Evolutionary conservation across 2,797 vertebrate genomes (phyloP).

Genomic region (Macroramphosus scolopax): DNA sequence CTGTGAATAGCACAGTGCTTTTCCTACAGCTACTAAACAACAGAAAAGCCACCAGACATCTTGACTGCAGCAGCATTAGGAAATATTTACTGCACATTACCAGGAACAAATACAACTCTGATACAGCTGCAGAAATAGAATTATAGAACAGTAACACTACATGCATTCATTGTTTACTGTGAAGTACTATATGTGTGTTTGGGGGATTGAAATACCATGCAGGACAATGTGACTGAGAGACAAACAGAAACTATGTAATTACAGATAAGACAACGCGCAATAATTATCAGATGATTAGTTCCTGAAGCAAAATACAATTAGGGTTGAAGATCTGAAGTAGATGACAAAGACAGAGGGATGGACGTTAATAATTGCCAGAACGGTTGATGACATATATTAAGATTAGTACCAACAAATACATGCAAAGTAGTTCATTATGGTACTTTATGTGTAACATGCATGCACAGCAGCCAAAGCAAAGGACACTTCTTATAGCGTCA

Average conservation of each 20-base stretch:
- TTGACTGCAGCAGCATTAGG: conserved; percentile 1
- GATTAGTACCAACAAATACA: too few relatives aligned
- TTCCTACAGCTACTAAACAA: background rate
- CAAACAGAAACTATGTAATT: conserved; percentile 7
- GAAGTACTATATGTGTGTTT: background rate
- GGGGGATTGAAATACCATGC: background rate
- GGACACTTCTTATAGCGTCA: background rate
- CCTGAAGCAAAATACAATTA: too few relatives aligned
- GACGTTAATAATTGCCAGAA: too few relatives aligned
- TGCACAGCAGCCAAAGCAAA: too few relatives aligned
- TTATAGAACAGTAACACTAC: background rate
- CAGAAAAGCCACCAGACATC: background rate
- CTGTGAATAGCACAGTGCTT: background rate
- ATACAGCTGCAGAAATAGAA: background rate
- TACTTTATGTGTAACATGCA: too few relatives aligned
- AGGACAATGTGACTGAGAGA: conserved; percentile 6
- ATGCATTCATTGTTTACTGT: conserved; percentile 19
- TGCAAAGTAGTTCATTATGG: too few relatives aligned
- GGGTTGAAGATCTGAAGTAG: too few relatives aligned
- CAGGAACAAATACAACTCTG: conserved; percentile 4
- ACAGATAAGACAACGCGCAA: too few relatives aligned
- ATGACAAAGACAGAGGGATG: too few relatives aligned
- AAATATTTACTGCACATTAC: conserved; percentile 3
- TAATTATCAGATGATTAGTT: too few relatives aligned
- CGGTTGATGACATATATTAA: too few relatives aligned